Conservation (phyloP, 2,113 vertebrate genomes). For the Nicator chloris region DNA sequence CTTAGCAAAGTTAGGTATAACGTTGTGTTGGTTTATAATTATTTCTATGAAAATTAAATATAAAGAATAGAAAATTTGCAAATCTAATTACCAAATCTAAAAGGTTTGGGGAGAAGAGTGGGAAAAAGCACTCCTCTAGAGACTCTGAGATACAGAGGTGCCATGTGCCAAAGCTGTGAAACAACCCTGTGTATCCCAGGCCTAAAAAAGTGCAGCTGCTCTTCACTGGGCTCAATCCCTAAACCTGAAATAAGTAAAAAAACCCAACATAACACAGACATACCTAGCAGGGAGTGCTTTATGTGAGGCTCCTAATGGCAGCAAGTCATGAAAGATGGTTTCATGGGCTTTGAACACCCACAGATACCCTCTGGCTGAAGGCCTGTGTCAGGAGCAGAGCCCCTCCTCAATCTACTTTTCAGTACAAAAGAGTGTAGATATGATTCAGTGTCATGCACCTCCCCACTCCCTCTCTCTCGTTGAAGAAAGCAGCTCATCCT, state of each 20-base stretch:
- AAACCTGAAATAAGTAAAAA: not conserved
- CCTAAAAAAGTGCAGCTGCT: not conserved
- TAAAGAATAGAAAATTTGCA: not conserved
- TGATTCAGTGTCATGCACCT: not conserved
- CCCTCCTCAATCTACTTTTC: not conserved
- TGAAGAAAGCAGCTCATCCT: not conserved
- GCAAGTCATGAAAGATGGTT: not conserved
- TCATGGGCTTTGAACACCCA: not conserved
- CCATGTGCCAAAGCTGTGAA: accelerated
- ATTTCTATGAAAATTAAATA: not conserved
- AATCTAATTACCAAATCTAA: not conserved
- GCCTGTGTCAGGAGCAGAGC: not conserved
- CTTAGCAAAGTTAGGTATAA: not conserved
- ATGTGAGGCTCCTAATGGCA: not conserved
- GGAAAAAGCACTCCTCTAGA: not conserved
- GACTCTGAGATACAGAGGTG: accelerated
- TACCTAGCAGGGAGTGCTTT: not conserved
- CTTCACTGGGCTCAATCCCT: not conserved
- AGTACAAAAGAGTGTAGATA: not conserved
- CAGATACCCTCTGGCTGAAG: not conserved
- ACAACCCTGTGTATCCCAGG: accelerated
- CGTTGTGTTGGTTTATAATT: not conserved
- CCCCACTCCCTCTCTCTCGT: not conserved
- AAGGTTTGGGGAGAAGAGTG: not conserved
- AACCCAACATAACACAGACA: not conserved